Evolutionary conservation across 1,140 invertebrate species (phyloP), one percentile per base, ranked within the genome.

Genomic region (Teleopsis dalmanni): DNA sequence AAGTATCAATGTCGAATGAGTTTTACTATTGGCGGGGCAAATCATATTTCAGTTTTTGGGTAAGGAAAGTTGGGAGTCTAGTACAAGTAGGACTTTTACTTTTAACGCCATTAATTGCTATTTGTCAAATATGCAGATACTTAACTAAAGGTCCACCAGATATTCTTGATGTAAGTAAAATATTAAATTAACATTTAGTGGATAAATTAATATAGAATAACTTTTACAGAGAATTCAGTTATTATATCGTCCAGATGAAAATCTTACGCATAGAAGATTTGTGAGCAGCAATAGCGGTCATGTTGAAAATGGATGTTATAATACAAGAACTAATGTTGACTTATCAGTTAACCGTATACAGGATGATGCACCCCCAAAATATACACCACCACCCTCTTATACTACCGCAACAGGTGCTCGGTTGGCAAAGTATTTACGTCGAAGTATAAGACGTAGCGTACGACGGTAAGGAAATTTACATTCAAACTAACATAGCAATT

Each of bases 301-400:
- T n/a, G n/a, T n/a, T n/a, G n/a, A n/a, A n/a, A n/a, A n/a, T n/a
- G n/a, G n/a, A n/a, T n/a, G n/a, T n/a, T n/a, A n/a, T n/a, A n/a
- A n/a, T n/a, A n/a, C n/a, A n/a, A 19, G 0, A 54, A 58, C 9
- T 48, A 57, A 27, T 54, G 48, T 25, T 52, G 53, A 18, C n/a
- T 34, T 14, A 26, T 44, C 50, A 50, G 7, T 37, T 58, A 0
- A 33, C 61, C 71, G 40, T 21, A 68, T 73, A 37, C 74, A 77
- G 9, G 81, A 87, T 59, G 89, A 92, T 73, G 88, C 89, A 7
- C 90, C 91, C 10, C 91, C 90, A 14, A 93, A 93, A 66, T 94
- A 95, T 62, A 93, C 89, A 1, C 91, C 91, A 8, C 91, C 91
- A 3, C 91, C 90, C 3, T 91, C 87, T 18, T 94, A 93, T 62